phyloP scores from a whole-genome alignment of 2,888 invertebrate species.

The Andrena marginata region DNA sequence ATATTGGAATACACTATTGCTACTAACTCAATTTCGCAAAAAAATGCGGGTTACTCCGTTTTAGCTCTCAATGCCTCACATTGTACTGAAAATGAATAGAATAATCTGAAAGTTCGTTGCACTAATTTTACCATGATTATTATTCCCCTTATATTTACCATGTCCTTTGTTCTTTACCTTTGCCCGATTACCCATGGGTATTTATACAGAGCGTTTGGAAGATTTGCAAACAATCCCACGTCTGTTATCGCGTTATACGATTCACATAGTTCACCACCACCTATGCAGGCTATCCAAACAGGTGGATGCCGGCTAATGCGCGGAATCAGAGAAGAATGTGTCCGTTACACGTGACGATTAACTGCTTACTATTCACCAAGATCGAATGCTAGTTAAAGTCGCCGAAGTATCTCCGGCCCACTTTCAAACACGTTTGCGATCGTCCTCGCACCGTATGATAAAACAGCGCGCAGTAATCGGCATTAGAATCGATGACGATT shows the following conservation, averaged over 20 bases:
- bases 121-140: too few species aligned
- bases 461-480: neutral
- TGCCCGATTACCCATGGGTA: neutral
- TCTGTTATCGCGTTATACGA: constrained; percentile 36
- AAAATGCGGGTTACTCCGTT: too few species aligned
- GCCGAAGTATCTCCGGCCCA: constrained; percentile 11
- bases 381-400: constrained; percentile 49
- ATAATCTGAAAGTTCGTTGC: too few species aligned
- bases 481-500: constrained; percentile 18
- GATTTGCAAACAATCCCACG: constrained; percentile 2
- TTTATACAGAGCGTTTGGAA: constrained; percentile 24
- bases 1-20: too few species aligned
- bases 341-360: constrained; percentile 58
- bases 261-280: neutral
- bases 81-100: too few species aligned
- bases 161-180: neutral
- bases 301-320: constrained; percentile 16
- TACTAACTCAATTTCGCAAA: too few species aligned
- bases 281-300: neutral
- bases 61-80: too few species aligned
- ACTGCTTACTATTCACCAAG: constrained; percentile 48
- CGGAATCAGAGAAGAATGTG: constrained; percentile 61
- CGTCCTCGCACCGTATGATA: neutral
- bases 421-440: neutral
- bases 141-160: too few species aligned